These are phyloP conservation scores for Altica lythri DNA, from an alignment of 2,888 invertebrate species.

Conservation along the genomic window DNA sequence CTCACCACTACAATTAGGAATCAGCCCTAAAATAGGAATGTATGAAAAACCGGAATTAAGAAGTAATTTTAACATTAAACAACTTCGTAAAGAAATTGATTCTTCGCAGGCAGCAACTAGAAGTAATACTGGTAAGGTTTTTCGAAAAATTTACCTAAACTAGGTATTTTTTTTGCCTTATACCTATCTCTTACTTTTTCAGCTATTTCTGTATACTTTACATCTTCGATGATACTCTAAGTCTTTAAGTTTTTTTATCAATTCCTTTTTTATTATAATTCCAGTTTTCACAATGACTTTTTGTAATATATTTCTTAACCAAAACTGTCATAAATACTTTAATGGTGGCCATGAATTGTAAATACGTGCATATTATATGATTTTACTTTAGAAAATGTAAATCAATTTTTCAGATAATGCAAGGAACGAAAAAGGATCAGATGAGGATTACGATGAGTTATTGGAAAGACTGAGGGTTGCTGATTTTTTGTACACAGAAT, in stretches of 20 bases:
- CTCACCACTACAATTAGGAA: constrained; percentile 6
- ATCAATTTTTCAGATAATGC: constrained; percentile 29
- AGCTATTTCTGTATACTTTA: too few species aligned
- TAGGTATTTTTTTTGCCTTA: too few species aligned
- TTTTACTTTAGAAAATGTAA: too few species aligned
- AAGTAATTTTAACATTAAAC: constrained; percentile 46
- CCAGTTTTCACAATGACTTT: too few species aligned
- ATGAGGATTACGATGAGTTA: constrained; percentile 69
- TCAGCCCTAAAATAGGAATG: constrained; percentile 8
- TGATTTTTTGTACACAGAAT: constrained; percentile 75
- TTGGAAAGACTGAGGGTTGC: constrained; percentile 71
- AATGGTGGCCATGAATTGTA: too few species aligned
- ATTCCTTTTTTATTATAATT: too few species aligned
- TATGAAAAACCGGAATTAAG: constrained; percentile 41
- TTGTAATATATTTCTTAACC: too few species aligned
- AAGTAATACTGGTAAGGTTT: constrained; percentile 6
- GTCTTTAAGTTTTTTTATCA: too few species aligned
- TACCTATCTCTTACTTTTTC: too few species aligned
- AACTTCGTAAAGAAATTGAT: constrained; percentile 43
- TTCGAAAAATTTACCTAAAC: neutral
- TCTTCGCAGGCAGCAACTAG: constrained; percentile 1
- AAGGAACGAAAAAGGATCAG: constrained; percentile 33
- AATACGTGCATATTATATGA: too few species aligned
- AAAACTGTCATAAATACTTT: too few species aligned
- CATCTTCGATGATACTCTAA: too few species aligned